phyloP scores from a whole-genome alignment of 2,113 vertebrate genomes.

The Tricholaema leucomelas region DNA sequence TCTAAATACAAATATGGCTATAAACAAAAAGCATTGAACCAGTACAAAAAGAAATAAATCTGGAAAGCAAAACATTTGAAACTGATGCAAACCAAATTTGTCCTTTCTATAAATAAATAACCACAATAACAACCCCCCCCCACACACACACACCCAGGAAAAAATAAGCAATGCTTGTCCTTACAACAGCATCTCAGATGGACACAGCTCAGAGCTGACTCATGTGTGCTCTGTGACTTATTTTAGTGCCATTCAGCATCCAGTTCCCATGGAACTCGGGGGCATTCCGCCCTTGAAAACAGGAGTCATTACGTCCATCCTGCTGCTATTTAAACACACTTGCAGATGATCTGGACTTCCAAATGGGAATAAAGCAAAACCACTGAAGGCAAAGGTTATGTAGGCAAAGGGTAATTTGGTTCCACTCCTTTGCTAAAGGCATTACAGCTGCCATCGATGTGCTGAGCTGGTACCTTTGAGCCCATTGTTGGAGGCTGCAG shows the following conservation, averaged over 20 bases:
- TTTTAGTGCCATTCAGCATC: background rate
- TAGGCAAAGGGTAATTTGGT: slow-evolving; percentile 4
- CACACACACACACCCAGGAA: too few species aligned
- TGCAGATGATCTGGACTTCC: background rate
- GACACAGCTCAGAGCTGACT: background rate
- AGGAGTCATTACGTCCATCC: slow-evolving; percentile 22
- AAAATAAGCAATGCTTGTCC: background rate
- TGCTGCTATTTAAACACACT: slow-evolving; percentile 36
- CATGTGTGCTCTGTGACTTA: background rate
- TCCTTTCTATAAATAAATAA: background rate
- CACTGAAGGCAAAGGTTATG: slow-evolving; percentile 24
- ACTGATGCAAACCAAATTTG: background rate
- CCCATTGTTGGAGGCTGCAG: background rate
- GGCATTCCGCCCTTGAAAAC: slow-evolving; percentile 19
- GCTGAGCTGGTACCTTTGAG: background rate
- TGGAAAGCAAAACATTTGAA: background rate
- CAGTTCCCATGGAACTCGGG: slow-evolving; percentile 8
- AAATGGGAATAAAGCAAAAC: slow-evolving; percentile 24
- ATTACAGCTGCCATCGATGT: background rate
- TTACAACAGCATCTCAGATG: background rate
- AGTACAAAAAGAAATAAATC: slow-evolving; percentile 19
- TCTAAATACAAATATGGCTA: background rate
- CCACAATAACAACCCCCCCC: too few species aligned
- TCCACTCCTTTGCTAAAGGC: slow-evolving; percentile 13
- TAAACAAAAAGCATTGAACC: background rate